Conservation (phyloP, 2,797 vertebrate genomes). For the Arctocebus calabarensis region DNA sequence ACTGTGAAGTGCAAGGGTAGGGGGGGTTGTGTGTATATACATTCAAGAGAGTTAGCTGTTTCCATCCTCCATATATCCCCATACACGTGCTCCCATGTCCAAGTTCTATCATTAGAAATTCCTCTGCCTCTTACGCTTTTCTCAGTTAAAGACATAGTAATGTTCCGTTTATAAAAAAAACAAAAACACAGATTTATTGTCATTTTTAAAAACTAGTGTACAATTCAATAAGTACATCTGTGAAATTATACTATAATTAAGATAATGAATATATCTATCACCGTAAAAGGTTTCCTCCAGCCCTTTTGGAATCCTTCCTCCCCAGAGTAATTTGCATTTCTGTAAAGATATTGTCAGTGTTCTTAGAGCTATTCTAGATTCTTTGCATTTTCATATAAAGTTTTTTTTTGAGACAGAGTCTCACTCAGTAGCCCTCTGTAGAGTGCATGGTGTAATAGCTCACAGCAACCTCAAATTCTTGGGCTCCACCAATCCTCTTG, state of each 20-base stretch:
- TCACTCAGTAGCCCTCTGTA: no score
- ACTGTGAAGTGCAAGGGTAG: background rate
- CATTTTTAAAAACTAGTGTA: background rate
- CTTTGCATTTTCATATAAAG: background rate
- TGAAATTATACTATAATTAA: background rate
- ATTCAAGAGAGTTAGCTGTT: background rate
- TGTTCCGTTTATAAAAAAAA: background rate
- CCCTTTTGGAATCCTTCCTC: background rate
- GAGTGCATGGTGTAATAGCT: no score
- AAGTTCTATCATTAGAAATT: background rate
- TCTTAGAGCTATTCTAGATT: background rate
- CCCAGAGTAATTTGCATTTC: background rate
- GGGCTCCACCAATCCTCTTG: no score
- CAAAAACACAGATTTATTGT: background rate
- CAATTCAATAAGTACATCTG: background rate
- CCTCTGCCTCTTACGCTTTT: background rate
- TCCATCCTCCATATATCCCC: background rate
- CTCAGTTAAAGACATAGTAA: constrained; percentile 3
- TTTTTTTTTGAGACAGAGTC: background rate
- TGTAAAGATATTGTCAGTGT: background rate
- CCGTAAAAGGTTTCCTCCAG: background rate
- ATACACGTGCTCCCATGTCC: background rate
- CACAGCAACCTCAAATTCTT: no score
- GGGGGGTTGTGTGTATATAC: no score
- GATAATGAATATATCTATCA: background rate